Evolutionary conservation across 2,797 vertebrate species (phyloP), one percentile per base, ranked within the genome.

Genomic region (Lophius americanus): DNA sequence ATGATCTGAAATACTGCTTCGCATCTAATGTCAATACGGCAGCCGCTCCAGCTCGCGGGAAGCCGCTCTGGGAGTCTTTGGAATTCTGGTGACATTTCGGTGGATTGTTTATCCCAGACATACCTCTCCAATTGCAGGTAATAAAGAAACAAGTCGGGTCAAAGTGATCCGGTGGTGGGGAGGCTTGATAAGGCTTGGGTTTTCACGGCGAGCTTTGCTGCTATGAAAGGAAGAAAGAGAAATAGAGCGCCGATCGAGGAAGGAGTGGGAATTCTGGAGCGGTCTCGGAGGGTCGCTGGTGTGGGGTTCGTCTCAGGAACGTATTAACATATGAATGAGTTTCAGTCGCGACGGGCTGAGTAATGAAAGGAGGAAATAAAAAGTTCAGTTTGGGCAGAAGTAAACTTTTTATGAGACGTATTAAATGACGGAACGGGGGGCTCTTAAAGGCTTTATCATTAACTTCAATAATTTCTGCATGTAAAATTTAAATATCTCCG

Each of bases 61-160:
- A 6, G 48, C 63, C 48, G 77, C 60, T 80, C 63, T 37, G 46
- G 75, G 75, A 84, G 71, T 74, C 77, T 23, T 3, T 69, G 79
- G 82, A 89, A 72, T 84, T 9, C 82, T 66, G 70, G 76, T 89
- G 89, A 87, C 88, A 90, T 89, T 88, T 88, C 64, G 67, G 37
- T 63, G 70, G 65, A 78, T 84, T 88, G 87, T 91, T 85, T 85
- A 76, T 86, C 64, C 73, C 70, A 77, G 36, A 79, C 75, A 85
- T 73, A 57, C 48, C 7, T 65, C 9, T 83, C 68, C 52, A 65
- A 60, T 61, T 50, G 60, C 53, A 63, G 58, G 64, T 35, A 32
- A 71, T 60, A 59, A 65, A 56, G 6, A 64, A 35, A 50, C 35
- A 63, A 52, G 63, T 64, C 51, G 75, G 81, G 73, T 85, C 81